A percentile compares a stretch with the other conserved stretches of the same genome.
phyloP scores from a whole-genome alignment of 1,140 invertebrate species.

The Neuroterus valhalla region DNA sequence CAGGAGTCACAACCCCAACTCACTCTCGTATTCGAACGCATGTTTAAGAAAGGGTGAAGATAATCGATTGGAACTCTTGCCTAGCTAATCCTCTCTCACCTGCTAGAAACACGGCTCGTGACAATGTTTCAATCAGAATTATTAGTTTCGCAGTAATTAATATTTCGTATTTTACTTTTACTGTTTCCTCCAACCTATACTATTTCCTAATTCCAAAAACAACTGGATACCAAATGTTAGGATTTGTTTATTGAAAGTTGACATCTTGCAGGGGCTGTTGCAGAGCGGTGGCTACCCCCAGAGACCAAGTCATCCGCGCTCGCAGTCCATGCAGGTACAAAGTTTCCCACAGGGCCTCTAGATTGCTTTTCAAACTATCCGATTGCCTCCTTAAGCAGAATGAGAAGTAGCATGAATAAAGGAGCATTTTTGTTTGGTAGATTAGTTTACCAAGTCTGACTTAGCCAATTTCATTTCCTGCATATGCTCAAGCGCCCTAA shows the following conservation, averaged over 20 bases:
- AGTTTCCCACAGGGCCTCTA: slow-evolving; percentile 46
- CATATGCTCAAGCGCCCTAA: background rate
- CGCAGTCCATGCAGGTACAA: slow-evolving; percentile 74
- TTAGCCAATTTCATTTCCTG: background rate
- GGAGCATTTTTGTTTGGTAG: background rate
- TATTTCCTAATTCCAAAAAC: background rate
- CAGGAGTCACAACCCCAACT: slow-evolving; percentile 42
- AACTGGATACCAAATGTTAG: background rate
- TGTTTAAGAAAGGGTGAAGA: slow-evolving; percentile 66
- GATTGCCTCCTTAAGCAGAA: background rate
- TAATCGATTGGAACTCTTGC: slow-evolving; percentile 61
- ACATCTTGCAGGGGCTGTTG: slow-evolving; percentile 72
- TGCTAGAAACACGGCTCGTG: background rate
- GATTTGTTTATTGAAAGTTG: slow-evolving; percentile 31
- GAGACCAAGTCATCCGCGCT: slow-evolving; percentile 71
- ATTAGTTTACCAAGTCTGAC: background rate
- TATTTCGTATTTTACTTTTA: too few species aligned
- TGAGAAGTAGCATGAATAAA: slow-evolving; percentile 9
- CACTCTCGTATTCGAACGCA: slow-evolving; percentile 57
- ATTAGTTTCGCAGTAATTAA: too few species aligned
- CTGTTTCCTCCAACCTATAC: too few species aligned
- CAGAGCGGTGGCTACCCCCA: slow-evolving; percentile 71
- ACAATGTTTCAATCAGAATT: background rate
- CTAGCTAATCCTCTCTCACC: background rate
- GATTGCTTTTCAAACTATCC: slow-evolving; percentile 40